phyloP scores from a whole-genome alignment of 2,888 invertebrate species.

The Dryomyza anilis region DNA sequence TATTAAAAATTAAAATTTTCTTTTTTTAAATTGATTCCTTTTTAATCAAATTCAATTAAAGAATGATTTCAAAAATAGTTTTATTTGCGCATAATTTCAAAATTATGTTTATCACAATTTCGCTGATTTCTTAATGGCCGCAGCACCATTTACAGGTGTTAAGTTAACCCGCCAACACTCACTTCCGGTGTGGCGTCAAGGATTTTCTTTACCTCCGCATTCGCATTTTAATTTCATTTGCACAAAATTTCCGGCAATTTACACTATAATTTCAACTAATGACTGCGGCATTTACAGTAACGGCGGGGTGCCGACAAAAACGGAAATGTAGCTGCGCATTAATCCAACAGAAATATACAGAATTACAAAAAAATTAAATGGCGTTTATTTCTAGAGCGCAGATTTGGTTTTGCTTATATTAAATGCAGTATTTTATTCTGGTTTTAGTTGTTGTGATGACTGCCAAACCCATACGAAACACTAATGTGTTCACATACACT shows the following conservation, averaged over 20 bases:
- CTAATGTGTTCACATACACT: background rate
- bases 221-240: background rate
- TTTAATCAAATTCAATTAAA: background rate
- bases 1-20: no score
- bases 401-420: background rate
- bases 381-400: background rate
- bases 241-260: constrained; percentile 8
- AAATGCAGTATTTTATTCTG: background rate
- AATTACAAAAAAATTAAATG: background rate
- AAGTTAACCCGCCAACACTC: background rate
- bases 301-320: background rate
- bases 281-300: no score
- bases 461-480: background rate
- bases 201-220: background rate
- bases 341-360: no score
- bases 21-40: no score
- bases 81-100: no score
- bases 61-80: no score
- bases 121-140: background rate
- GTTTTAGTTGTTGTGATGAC: background rate
- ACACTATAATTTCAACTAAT: background rate
- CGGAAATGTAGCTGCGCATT: constrained; percentile 3
- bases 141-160: background rate
- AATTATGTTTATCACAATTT: no score
- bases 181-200: background rate